A percentile compares a stretch with the other conserved stretches of the same genome.
phyloP scores from a whole-genome alignment of 2,888 invertebrate species.

The Resseliella maxima region DNA sequence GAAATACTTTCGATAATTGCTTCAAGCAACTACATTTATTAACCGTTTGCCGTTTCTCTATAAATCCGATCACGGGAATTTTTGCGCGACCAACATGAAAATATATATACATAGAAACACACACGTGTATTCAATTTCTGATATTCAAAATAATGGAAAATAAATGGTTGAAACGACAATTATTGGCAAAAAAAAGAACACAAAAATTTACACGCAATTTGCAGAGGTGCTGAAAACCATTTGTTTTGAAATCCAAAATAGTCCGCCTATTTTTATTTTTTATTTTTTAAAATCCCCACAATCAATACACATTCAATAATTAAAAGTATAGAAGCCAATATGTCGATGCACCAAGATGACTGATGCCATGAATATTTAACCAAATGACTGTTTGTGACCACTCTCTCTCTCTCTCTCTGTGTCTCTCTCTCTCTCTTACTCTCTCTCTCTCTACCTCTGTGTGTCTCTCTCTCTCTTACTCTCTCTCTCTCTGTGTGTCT shows the following conservation, averaged over 20 bases:
- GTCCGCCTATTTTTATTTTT: constrained; percentile 20
- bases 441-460: too few relatives aligned
- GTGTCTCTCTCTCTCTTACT: too few relatives aligned
- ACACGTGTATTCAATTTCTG: background rate
- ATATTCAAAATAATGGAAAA: background rate
- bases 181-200: background rate
- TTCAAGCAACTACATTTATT: background rate
- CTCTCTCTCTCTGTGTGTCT: too few relatives aligned
- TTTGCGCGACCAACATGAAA: constrained; percentile 18
- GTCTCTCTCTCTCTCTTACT: too few relatives aligned
- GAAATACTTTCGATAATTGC: constrained; percentile 46
- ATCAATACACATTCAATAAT: constrained; percentile 3
- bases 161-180: background rate
- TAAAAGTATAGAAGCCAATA: constrained; percentile 21
- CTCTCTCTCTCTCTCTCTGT: too few relatives aligned
- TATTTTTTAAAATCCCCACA: background rate
- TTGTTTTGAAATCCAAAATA: background rate
- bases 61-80: background rate
- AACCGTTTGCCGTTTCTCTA: background rate
- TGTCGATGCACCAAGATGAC: background rate
- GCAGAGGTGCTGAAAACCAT: constrained; percentile 53
- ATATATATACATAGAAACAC: background rate
- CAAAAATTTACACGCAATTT: background rate
- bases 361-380: constrained; percentile 29
- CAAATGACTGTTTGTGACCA: too few relatives aligned